Evolutionary conservation across 2,888 invertebrate genomes (phyloP), one percentile per base, ranked within the genome.

Genomic region (Augochlorella aurata): DNA sequence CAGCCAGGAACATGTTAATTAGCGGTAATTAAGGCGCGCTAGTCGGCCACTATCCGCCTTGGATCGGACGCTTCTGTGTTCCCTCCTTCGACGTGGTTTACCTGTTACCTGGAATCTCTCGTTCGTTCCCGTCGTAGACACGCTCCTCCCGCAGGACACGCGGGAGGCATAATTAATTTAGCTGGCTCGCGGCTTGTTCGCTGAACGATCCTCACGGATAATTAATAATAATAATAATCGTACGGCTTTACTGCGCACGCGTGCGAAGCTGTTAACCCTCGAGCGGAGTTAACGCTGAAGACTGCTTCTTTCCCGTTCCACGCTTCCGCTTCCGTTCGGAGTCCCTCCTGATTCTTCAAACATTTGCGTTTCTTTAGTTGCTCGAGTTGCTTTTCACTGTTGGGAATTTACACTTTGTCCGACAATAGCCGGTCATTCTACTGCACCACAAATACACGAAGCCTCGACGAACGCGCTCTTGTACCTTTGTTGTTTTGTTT

Each of bases 141-240:
- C 79, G 52, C 66, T 76, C 69, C 71, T 44, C 44, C 66, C 72
- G 79, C 76, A 68, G 68, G 76, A 78, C 84, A 74, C 75, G 73
- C 76, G 38, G 79, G 70, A 63, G 78, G 73, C 70, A 72, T 90
- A 90, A 90, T 89, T 90, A 89, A 90, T 90, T 90, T 86, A 86
- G 87, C 87, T 88, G 82, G 82, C 82, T 89, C 85, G 85, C 84
- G 83, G 86, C 88, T 88, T 84, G 87, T 85, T 89, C 89, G 88
- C 87, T 82, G 88, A 88, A 85, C 86, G 84, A 85, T 85, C 84
- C 84, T 49, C 68, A 24, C 63, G 79, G 45, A 70, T 71, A 85
- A 80, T 87, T 87, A 87, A 85, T 63, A 63, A n/a, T 63, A 49
- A 73, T 18, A 65, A 50, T 44, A 65, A 50, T 44, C 66, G 24